phyloP scores from a whole-genome alignment of 2,113 vertebrate genomes.

The Chloropsis hardwickii region DNA sequence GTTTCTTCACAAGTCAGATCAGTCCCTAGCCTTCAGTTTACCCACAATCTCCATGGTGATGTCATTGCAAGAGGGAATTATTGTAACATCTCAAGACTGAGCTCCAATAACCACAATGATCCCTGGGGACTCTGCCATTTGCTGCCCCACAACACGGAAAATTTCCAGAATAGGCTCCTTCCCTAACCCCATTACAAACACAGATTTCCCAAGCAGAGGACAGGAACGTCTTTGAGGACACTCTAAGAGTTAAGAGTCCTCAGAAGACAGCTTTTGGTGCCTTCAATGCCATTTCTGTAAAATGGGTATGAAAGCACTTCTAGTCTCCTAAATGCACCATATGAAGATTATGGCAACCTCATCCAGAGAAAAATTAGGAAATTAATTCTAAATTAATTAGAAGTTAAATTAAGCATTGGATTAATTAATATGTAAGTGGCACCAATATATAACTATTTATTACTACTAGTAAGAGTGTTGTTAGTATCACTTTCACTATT shows the following conservation, averaged over 20 bases:
- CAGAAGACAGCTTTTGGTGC: neutral
- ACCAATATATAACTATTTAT: constrained; percentile 18
- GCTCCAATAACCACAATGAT: neutral
- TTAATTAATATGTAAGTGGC: constrained; percentile 38
- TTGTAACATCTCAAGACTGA: neutral
- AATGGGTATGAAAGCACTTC: neutral
- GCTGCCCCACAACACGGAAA: neutral
- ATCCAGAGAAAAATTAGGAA: constrained; percentile 15
- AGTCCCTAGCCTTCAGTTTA: neutral
- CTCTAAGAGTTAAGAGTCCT: neutral
- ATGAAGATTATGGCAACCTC: neutral
- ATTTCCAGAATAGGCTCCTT: neutral
- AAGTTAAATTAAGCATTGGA: constrained; percentile 34
- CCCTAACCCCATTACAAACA: neutral
- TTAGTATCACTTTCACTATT: neutral
- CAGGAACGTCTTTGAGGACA: neutral
- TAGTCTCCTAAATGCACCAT: neutral
- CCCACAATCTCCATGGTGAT: neutral
- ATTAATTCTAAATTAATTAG: constrained; percentile 57
- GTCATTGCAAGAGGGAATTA: neutral
- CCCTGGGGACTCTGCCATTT: neutral
- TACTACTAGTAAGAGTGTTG: neutral
- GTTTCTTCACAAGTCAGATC: neutral
- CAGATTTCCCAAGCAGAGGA: neutral
- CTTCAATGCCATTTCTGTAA: neutral